phyloP scores from a whole-genome alignment of 2,888 invertebrate genomes.

The Emmelina monodactyla region DNA sequence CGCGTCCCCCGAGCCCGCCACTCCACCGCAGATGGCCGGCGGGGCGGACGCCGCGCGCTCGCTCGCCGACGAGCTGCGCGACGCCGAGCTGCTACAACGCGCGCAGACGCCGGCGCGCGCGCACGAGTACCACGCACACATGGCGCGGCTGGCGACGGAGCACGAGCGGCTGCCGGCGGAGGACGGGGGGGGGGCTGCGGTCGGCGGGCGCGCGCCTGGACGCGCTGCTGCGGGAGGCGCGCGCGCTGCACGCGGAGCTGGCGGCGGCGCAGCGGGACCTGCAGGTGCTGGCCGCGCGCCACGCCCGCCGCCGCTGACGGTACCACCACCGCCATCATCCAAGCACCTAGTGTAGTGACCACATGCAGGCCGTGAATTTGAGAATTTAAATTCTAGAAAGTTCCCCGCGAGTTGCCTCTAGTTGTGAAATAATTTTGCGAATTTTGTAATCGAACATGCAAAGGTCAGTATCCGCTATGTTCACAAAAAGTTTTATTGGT shows the following conservation, averaged over 20 bases:
- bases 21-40: slow-evolving; percentile 17
- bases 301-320: slow-evolving; percentile 42
- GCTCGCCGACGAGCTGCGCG: slow-evolving; percentile 47
- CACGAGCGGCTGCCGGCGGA: slow-evolving; percentile 53
- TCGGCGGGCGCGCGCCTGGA: slow-evolving; percentile 47
- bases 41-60: slow-evolving; percentile 20
- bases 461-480: too few species aligned
- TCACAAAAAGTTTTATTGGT: too few species aligned
- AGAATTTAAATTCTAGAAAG: too few species aligned
- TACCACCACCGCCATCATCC: slow-evolving; percentile 31
- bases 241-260: slow-evolving; percentile 50
- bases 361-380: too few species aligned
- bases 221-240: slow-evolving; percentile 50
- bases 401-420: too few species aligned
- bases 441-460: too few species aligned
- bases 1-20: slow-evolving; percentile 26
- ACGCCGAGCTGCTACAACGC: slow-evolving; percentile 39
- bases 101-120: slow-evolving; percentile 33
- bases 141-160: slow-evolving; percentile 46
- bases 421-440: too few species aligned
- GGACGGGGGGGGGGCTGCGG: slow-evolving; percentile 36
- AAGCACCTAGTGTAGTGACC: not conserved
- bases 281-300: slow-evolving; percentile 61
- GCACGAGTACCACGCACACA: slow-evolving; percentile 43
- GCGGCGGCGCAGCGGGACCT: slow-evolving; percentile 57